Conservation (phyloP, 2,888 invertebrate genomes). For the Cryptus viduatorius region DNA sequence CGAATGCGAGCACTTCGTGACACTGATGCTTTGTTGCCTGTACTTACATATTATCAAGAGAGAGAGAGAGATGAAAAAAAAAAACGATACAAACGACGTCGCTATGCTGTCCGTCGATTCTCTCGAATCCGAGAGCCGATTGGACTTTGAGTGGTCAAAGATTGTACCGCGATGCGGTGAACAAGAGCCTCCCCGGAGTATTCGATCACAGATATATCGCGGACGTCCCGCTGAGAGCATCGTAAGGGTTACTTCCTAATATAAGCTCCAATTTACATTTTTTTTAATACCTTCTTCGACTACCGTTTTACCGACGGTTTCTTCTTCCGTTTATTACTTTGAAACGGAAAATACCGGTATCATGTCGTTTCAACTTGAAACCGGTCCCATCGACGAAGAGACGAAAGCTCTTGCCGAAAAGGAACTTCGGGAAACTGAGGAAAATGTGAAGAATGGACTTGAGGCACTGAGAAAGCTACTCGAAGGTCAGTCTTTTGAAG, state of each 20-base stretch:
- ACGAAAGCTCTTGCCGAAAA: slow-evolving; percentile 80
- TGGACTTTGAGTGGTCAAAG: slow-evolving; percentile 84
- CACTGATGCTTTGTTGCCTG: slow-evolving; percentile 2
- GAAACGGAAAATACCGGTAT: background rate
- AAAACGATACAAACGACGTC: slow-evolving; percentile 20
- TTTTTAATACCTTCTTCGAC: background rate
- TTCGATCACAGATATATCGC: slow-evolving; percentile 79
- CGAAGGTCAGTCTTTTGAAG: slow-evolving; percentile 79
- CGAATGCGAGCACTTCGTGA: slow-evolving; percentile 11
- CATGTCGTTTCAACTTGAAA: slow-evolving; percentile 77
- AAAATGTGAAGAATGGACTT: slow-evolving; percentile 82
- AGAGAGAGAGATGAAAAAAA: slow-evolving; percentile 8
- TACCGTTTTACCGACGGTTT: slow-evolving; percentile 5
- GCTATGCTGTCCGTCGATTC: slow-evolving; percentile 47
- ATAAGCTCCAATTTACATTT: background rate
- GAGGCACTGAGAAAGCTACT: slow-evolving; percentile 81
- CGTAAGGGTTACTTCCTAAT: slow-evolving; percentile 63
- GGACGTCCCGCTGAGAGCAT: slow-evolving; percentile 76
- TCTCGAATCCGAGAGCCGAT: slow-evolving; percentile 70
- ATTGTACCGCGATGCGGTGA: slow-evolving; percentile 79
- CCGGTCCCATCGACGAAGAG: slow-evolving; percentile 75
- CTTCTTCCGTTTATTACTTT: background rate
- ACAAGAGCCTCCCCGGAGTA: slow-evolving; percentile 79
- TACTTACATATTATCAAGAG: slow-evolving; percentile 25
- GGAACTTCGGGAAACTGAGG: slow-evolving; percentile 85